phyloP scores from a whole-genome alignment of 92 coral and sea anemone species.

The Epizoanthus ramosus region DNA sequence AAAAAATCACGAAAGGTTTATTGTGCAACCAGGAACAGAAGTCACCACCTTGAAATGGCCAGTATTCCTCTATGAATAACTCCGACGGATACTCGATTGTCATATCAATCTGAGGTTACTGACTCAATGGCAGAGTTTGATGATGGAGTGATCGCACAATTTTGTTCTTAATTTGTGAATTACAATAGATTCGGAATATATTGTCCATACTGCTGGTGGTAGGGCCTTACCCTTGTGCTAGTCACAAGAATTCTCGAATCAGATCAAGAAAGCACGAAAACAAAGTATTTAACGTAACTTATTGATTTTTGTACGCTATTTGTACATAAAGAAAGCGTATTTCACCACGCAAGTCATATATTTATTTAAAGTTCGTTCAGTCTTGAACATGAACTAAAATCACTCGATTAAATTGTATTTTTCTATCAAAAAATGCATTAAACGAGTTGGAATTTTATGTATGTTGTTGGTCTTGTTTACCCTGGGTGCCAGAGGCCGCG shows the following conservation, averaged over 20 bases:
- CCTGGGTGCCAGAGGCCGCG: too few species aligned
- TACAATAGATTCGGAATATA: too few species aligned
- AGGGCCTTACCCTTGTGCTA: background rate
- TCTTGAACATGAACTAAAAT: background rate
- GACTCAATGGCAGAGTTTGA: too few species aligned
- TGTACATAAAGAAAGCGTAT: slow-evolving; percentile 9
- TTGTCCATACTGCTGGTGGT: slow-evolving; percentile 17
- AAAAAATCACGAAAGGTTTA: too few species aligned
- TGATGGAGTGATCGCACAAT: too few species aligned
- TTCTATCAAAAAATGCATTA: slow-evolving; percentile 29
- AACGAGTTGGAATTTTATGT: slow-evolving; percentile 15
- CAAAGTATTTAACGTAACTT: slow-evolving; percentile 4
- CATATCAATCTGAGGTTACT: too few species aligned
- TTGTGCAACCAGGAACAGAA: too few species aligned
- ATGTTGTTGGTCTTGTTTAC: background rate
- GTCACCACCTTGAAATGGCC: too few species aligned
- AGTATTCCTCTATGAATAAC: too few species aligned
- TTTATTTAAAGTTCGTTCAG: slow-evolving; percentile 21
- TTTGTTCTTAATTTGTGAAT: too few species aligned
- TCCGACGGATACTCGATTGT: too few species aligned
- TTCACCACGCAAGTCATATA: slow-evolving; percentile 7
- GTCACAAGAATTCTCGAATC: background rate
- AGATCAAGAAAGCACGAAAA: background rate
- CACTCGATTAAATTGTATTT: slow-evolving; percentile 13
- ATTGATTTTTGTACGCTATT: background rate